These are phyloP conservation scores for Scortum barcoo DNA, from an alignment of 2,113 vertebrate species.

Conservation along the genomic window DNA sequence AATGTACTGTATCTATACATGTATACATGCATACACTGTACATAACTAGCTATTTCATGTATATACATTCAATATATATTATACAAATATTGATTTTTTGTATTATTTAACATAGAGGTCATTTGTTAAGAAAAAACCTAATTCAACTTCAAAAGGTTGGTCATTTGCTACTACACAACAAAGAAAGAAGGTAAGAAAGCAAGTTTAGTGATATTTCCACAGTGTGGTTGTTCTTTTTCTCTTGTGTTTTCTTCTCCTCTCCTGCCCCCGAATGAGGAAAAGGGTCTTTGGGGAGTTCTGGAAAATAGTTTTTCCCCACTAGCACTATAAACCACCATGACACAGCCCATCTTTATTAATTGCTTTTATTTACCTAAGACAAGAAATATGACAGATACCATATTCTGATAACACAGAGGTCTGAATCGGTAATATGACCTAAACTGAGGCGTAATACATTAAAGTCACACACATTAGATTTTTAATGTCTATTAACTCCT, in stretches of 20 bases:
- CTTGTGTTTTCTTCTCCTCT: background rate
- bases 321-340: conserved; percentile 11
- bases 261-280: background rate
- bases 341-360: conserved; percentile 42
- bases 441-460: conserved; percentile 47
- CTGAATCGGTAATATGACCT: conserved; percentile 8
- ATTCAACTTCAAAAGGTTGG: background rate
- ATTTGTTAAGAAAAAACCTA: background rate
- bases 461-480: conserved; percentile 48
- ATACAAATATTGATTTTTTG: no score
- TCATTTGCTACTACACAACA: background rate
- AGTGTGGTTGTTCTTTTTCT: background rate
- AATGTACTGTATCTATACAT: no score
- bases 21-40: no score
- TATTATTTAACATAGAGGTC: no score
- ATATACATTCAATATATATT: no score
- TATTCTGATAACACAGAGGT: conserved; percentile 29
- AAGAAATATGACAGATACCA: conserved; percentile 11
- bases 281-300: background rate
- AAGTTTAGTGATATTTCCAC: background rate
- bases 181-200: background rate
- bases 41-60: no score
- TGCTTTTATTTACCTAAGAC: conserved; percentile 22
- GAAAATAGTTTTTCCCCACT: background rate
- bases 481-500: conserved; percentile 68